Evolutionary conservation across 1,140 invertebrate species (phyloP).

Genomic region (Aphidius ervi): DNA sequence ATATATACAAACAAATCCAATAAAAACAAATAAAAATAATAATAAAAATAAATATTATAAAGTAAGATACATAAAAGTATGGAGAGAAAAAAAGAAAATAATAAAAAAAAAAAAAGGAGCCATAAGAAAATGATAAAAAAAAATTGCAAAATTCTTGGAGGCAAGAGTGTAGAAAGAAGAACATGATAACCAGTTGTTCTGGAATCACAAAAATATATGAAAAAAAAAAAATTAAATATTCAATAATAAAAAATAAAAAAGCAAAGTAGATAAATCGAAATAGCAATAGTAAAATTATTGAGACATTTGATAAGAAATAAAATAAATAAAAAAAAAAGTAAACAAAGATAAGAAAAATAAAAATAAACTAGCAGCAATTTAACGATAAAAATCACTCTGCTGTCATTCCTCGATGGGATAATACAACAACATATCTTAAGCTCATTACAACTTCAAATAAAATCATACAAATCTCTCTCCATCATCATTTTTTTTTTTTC

Average conservation of each 20-base stretch:
- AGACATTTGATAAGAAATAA: too few species aligned
- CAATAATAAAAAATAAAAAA: constrained; percentile 9
- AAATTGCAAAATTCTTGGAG: constrained; percentile 6
- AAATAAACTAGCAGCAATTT: too few species aligned
- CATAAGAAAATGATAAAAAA: constrained; percentile 7
- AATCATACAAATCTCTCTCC: too few species aligned
- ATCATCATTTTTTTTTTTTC: too few species aligned
- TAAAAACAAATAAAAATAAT: neutral
- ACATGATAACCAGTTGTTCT: constrained; percentile 23
- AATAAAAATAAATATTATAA: too few species aligned
- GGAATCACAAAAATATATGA: constrained; percentile 14
- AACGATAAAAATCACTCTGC: too few species aligned
- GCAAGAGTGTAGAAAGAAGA: constrained; percentile 13
- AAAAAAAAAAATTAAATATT: constrained; percentile 2
- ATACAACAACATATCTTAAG: too few species aligned
- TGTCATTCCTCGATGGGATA: too few species aligned
- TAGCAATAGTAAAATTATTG: neutral
- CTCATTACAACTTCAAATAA: too few species aligned
- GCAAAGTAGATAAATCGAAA: neutral
- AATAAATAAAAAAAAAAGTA: neutral
- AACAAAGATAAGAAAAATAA: neutral
- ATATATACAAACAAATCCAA: neutral
- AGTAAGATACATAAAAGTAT: constrained; percentile 1
- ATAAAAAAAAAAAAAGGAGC: neutral
- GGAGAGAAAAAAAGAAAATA: neutral